phyloP scores from a whole-genome alignment of 1,140 invertebrate genomes.

The Microplitis demolitor region DNA sequence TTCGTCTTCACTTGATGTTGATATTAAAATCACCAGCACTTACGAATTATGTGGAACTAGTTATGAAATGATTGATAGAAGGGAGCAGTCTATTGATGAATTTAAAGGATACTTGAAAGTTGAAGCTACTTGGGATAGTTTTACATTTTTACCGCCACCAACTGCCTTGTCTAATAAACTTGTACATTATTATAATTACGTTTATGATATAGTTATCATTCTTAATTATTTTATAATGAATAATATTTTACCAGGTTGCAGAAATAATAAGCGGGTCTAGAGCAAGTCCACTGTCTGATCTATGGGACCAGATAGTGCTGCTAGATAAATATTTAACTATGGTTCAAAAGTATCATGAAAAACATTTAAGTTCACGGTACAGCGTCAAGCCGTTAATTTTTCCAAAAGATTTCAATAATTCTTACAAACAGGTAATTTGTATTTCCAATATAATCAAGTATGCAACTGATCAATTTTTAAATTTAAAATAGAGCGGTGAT shows the following conservation, averaged over 20 bases:
- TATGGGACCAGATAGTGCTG: slow-evolving; percentile 46
- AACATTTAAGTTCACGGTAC: slow-evolving; percentile 33
- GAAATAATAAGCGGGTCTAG: slow-evolving; percentile 40
- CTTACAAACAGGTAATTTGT: slow-evolving; percentile 36
- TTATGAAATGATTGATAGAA: slow-evolving; percentile 36
- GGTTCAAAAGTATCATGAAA: slow-evolving; percentile 36
- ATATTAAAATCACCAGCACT: slow-evolving; percentile 28
- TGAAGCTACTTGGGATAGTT: slow-evolving; percentile 35
- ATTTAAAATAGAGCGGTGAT: slow-evolving; percentile 32
- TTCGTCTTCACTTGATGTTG: slow-evolving; percentile 27
- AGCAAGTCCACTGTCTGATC: slow-evolving; percentile 38
- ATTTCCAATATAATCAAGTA: slow-evolving; percentile 2
- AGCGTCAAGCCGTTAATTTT: slow-evolving; percentile 36
- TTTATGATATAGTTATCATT: background rate
- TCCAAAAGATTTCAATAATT: slow-evolving; percentile 38
- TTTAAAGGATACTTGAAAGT: slow-evolving; percentile 46
- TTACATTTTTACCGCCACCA: slow-evolving; percentile 39
- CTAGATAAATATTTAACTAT: slow-evolving; percentile 46
- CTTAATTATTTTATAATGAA: background rate
- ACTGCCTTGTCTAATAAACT: slow-evolving; percentile 40
- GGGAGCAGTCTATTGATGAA: slow-evolving; percentile 32
- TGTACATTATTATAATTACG: slow-evolving; percentile 35
- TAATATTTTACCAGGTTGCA: slow-evolving; percentile 31
- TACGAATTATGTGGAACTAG: slow-evolving; percentile 48
- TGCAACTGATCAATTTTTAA: slow-evolving; percentile 13